Base-by-base conservation (phyloP, 2,888 invertebrate species). In the Synanthedon andrenaeformis region DNA sequence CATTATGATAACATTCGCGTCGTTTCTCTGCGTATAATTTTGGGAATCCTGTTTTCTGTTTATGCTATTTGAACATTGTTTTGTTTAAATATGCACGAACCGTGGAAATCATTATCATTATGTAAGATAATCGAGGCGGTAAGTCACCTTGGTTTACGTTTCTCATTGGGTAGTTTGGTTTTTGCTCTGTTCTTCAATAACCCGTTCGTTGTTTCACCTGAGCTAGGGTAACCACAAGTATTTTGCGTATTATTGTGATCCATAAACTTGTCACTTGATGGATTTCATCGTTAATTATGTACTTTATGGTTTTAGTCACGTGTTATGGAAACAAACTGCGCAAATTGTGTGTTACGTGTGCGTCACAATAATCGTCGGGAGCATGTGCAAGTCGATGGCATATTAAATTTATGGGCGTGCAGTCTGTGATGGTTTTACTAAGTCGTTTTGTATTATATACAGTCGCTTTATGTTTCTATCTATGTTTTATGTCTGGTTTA, bases 101-200 rank as follows among this genome's bases (percentile, higher is more conserved):
- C 75, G 72, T 83, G 77, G 74, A 75, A 82, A 78, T 78, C 60
- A 67, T 74, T 70, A 70, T 69, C 69, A 66, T 79, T 76, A 71
- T 70, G 67, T 69, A 59, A 62, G 68, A 70, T 67, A 70, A 71
- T 77, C 71, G 72, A 74, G 62, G 70, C 67, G 66, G 67, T 62
- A 65, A 61, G 68, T 66, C 66, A 72, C 80, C 79, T 82, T 80
- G 79, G 71, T 58, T 68, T 52, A 62, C 63, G 65, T 64, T 69
- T 62, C 64, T 72, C 67, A 65, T 68, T 67, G 63, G 64, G 56
- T 58, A 64, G 60, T 65, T 59, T 53, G 57, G 58, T 67, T 69
- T 72, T 70, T 69, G 62, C 62, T 59, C 57, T 61, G 54, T 57
- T 51, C 41, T 48, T 42, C 54, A 52, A 53, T 52, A 54, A 58